Conservation (phyloP, 2,888 invertebrate genomes). For the Dryobota labecula region DNA sequence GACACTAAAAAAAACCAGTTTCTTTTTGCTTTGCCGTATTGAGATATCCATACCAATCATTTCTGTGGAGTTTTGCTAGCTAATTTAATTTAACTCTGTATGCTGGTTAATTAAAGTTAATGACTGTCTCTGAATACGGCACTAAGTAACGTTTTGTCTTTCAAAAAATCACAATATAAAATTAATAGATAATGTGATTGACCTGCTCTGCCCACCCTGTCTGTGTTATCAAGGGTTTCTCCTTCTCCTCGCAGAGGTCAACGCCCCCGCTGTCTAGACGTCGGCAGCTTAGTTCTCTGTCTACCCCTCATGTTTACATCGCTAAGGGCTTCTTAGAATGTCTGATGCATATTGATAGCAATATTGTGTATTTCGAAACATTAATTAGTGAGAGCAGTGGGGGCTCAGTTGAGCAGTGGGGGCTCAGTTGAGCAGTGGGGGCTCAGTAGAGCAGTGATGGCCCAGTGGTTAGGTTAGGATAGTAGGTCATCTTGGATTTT, state of each 20-base stretch:
- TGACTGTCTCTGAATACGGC: not conserved
- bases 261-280: constrained; percentile 43
- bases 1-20: too few species aligned
- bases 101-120: not conserved
- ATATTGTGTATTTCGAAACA: not conserved
- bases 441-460: too few species aligned
- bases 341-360: constrained; percentile 10
- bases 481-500: too few species aligned
- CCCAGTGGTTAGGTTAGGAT: too few species aligned
- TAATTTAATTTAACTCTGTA: too few species aligned
- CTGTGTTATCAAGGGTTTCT: constrained; percentile 25
- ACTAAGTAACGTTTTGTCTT: not conserved
- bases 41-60: too few species aligned
- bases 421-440: too few species aligned
- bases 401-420: too few species aligned
- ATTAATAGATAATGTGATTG: not conserved
- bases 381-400: not conserved
- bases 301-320: constrained; percentile 26
- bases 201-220: constrained; percentile 25
- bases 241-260: constrained; percentile 23
- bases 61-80: too few species aligned
- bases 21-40: too few species aligned
- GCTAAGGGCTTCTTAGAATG: constrained; percentile 21
- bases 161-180: not conserved
- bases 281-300: constrained; percentile 24